Conservation (phyloP, 2,797 vertebrate genomes). For the Pseudochromis fuscus region DNA sequence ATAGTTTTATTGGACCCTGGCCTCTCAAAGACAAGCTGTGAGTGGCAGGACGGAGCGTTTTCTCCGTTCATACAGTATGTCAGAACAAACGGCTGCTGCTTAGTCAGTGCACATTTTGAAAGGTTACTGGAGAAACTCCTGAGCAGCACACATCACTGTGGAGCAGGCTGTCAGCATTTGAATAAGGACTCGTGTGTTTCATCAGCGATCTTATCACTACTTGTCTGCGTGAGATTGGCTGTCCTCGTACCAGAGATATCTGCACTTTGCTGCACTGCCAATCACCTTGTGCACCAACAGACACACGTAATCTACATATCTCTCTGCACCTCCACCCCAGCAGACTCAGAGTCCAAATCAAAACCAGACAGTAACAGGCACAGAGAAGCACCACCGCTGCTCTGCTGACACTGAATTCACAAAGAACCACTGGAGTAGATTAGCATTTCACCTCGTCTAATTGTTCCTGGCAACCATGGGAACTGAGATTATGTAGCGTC, state of each 20-base stretch:
- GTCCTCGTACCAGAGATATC: constrained; percentile 48
- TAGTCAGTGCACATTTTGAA: constrained; percentile 33
- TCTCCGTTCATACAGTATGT: not conserved
- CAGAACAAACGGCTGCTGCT: constrained; percentile 15
- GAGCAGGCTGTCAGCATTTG: constrained; percentile 28
- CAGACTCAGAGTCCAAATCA: constrained; percentile 11
- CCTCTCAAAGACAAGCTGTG: constrained; percentile 2
- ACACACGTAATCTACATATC: constrained; percentile 14
- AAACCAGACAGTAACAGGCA: constrained; percentile 16
- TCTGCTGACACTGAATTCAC: constrained; percentile 27
- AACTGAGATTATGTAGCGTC: constrained; percentile 54
- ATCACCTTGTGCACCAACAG: constrained; percentile 20
- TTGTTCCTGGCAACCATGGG: constrained; percentile 43
- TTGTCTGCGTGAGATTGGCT: constrained; percentile 25
- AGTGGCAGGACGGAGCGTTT: constrained; percentile 12
- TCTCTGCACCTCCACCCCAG: not conserved
- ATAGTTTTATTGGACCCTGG: constrained; percentile 25
- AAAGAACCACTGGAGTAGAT: constrained; percentile 52
- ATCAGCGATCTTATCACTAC: constrained; percentile 31
- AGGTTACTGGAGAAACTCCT: constrained; percentile 38
- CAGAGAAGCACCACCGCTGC: constrained; percentile 17
- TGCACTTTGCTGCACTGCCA: constrained; percentile 10
- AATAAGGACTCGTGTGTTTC: constrained; percentile 34
- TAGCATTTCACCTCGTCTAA: constrained; percentile 59
- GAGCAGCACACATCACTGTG: constrained; percentile 22